A percentile compares a stretch with the other conserved stretches of the same genome.
phyloP scores from a whole-genome alignment of 1,140 invertebrate species.

The Drosophila pseudoananassae region DNA sequence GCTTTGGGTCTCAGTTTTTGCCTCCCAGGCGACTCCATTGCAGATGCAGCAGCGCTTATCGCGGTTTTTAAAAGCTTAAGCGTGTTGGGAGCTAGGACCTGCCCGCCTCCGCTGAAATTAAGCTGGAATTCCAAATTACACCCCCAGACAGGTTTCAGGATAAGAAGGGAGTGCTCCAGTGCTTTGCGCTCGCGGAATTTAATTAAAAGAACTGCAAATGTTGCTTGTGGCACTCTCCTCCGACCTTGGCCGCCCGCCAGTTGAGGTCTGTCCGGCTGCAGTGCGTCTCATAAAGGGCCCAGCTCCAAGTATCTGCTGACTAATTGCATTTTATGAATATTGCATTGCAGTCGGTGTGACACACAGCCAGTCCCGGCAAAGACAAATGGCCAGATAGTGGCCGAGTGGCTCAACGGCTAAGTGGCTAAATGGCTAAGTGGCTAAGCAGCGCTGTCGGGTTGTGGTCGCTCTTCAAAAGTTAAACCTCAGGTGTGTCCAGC shows the following conservation, averaged over 20 bases:
- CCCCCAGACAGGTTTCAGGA: constrained; percentile 4
- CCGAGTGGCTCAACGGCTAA: constrained; percentile 32
- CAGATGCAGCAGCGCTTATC: constrained; percentile 17
- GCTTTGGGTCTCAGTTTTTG: constrained; percentile 55
- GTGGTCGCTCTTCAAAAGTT: constrained; percentile 46
- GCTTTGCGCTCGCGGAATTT: constrained; percentile 69
- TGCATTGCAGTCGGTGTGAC: constrained; percentile 48
- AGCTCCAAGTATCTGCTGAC: constrained; percentile 47
- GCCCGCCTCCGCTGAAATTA: constrained; percentile 48
- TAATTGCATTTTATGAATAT: constrained; percentile 81
- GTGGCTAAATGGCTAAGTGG: constrained; percentile 28
- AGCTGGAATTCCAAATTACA: constrained; percentile 77
- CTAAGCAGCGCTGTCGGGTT: constrained; percentile 35
- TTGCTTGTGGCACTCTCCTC: constrained; percentile 42
- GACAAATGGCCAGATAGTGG: constrained; percentile 59
- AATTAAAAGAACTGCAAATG: constrained; percentile 81
- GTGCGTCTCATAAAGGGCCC: constrained; percentile 50
- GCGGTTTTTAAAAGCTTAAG: constrained; percentile 75
- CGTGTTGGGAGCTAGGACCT: constrained; percentile 53
- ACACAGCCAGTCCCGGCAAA: constrained; percentile 7
- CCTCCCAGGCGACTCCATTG: constrained; percentile 5
- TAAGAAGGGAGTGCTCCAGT: constrained; percentile 30
- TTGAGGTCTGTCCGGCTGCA: constrained; percentile 35
- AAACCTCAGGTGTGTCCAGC: constrained; percentile 48
- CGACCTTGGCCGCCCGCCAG: constrained; percentile 14